Percentiles rank a stretch among this genome's conserved stretches.
phyloP scores from a whole-genome alignment of 2,797 vertebrate species.

The Melanotaenia pygmaea region DNA sequence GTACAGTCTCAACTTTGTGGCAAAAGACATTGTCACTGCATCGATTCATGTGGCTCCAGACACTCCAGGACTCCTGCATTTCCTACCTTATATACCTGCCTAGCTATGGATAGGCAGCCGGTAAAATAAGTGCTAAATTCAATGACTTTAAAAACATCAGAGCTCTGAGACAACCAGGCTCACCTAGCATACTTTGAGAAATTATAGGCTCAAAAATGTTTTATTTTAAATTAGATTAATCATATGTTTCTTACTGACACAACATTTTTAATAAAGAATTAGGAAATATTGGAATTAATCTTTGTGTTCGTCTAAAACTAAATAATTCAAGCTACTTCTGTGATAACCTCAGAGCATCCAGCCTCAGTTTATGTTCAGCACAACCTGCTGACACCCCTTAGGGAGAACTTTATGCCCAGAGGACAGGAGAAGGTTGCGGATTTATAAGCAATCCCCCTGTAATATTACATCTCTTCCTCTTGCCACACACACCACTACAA shows the following conservation, averaged over 20 bases:
- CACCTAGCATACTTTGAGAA: not conserved
- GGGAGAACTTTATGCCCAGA: constrained; percentile 55
- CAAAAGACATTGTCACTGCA: constrained; percentile 27
- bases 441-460: constrained; percentile 66
- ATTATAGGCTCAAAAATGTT: not conserved
- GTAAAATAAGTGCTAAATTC: constrained; percentile 1
- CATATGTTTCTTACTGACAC: not conserved
- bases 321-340: not conserved
- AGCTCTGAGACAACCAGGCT: not conserved
- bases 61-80: constrained; percentile 1
- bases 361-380: not conserved
- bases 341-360: not conserved
- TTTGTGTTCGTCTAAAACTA: not conserved
- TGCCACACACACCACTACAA: constrained; percentile 16
- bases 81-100: constrained; percentile 41
- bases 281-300: not conserved
- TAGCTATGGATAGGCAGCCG: constrained; percentile 50
- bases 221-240: not conserved
- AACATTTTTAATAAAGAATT: not conserved
- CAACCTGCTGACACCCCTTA: constrained; percentile 36
- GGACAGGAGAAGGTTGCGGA: constrained; percentile 66
- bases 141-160: not conserved
- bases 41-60: constrained; percentile 30
- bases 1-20: constrained; percentile 1
- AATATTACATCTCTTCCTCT: constrained; percentile 50